These are phyloP conservation scores for Peucedramus taeniatus DNA, from an alignment of 2,113 vertebrate genomes.

Conservation along the genomic window DNA sequence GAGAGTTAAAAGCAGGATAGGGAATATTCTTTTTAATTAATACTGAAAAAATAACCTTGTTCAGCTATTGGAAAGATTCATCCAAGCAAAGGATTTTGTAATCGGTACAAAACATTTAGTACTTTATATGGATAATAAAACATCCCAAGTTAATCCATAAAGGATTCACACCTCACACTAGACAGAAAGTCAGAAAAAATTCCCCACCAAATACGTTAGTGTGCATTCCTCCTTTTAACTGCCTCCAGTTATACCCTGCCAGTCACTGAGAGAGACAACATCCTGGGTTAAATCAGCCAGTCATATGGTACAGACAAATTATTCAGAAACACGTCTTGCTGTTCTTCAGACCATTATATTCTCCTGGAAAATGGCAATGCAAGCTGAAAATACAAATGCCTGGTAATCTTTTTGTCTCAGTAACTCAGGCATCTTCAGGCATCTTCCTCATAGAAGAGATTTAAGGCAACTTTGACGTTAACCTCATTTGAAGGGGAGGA, in stretches of 20 bases:
- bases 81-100: neutral
- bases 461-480: neutral
- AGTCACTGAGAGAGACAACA: neutral
- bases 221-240: neutral
- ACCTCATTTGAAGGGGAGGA: neutral
- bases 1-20: neutral
- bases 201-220: neutral
- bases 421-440: neutral
- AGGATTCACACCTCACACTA: neutral
- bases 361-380: neutral
- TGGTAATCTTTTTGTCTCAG: neutral
- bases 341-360: neutral
- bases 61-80: neutral
- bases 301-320: neutral
- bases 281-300: neutral
- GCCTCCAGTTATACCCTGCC: neutral
- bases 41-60: neutral
- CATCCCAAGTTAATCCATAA: neutral
- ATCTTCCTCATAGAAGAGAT: neutral
- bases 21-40: conserved; percentile 5
- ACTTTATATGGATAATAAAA: neutral
- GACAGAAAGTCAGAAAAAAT: neutral
- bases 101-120: neutral
- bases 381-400: neutral
- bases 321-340: neutral